phyloP scores from a whole-genome alignment of 2,888 invertebrate species.

The Thyatira batis region DNA sequence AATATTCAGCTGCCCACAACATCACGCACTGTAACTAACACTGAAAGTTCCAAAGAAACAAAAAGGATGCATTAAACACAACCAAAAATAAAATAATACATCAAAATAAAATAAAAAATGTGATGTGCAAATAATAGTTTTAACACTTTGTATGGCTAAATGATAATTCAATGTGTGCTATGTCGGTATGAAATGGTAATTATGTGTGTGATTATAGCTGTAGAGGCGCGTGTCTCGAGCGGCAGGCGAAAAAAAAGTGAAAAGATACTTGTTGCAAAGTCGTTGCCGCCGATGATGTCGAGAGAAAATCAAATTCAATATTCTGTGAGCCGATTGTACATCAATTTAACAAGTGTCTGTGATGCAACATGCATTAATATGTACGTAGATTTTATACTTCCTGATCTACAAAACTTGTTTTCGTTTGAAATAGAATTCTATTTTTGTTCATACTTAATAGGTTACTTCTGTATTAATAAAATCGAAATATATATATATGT shows the following conservation, averaged over 20 bases:
- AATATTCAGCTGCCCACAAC: conserved; percentile 70
- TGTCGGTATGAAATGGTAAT: conserved; percentile 52
- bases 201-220: conserved; percentile 52
- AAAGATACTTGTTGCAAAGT: conserved; percentile 58
- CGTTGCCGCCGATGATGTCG: conserved; percentile 54
- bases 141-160: background rate
- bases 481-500: no score
- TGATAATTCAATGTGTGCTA: conserved; percentile 25
- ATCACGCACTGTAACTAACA: conserved; percentile 76
- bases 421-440: background rate
- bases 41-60: conserved; percentile 74
- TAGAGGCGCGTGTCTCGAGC: conserved; percentile 65
- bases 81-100: conserved; percentile 52
- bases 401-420: background rate
- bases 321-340: conserved; percentile 40
- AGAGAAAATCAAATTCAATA: conserved; percentile 70
- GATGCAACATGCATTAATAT: conserved; percentile 21
- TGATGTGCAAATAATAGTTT: conserved; percentile 39
- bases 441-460: no score
- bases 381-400: background rate
- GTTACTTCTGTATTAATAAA: no score
- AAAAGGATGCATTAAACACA: conserved; percentile 69
- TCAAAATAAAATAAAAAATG: conserved; percentile 28
- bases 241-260: conserved; percentile 78
- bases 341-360: conserved; percentile 45